Percentiles rank a stretch among this genome's conserved stretches.
Evolutionary conservation across 2,113 vertebrate species (phyloP).

Genomic region (Barbus barbus): DNA sequence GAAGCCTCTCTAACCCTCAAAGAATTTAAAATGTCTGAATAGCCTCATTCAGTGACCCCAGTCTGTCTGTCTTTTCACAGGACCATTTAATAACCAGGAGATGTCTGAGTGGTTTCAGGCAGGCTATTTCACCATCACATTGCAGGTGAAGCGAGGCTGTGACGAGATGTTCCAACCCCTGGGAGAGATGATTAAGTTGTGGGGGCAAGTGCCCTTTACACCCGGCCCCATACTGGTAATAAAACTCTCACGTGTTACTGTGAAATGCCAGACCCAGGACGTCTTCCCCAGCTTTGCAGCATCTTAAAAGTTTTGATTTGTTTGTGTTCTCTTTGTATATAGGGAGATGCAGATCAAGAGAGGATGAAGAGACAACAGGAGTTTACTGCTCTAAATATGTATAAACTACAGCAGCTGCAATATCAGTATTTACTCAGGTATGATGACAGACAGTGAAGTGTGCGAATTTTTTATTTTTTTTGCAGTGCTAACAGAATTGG

Average conservation of each 20-base stretch:
- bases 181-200: constrained; percentile 97
- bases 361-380: constrained; percentile 93
- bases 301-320: neutral
- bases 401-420: constrained; percentile 90
- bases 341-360: constrained; percentile 94
- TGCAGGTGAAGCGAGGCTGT: constrained; percentile 94
- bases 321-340: constrained; percentile 27
- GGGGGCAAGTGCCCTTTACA: constrained; percentile 94
- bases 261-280: neutral
- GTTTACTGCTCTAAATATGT: constrained; percentile 89
- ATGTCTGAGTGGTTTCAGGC: constrained; percentile 99
- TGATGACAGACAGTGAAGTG: neutral
- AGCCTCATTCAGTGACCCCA: neutral
- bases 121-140: constrained; percentile 95
- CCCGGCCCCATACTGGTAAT: constrained; percentile 87
- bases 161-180: constrained; percentile 95
- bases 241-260: neutral
- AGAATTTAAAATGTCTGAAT: neutral
- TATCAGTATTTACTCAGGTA: constrained; percentile 97
- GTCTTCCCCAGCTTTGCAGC: neutral
- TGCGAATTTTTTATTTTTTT: neutral
- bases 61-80: constrained; percentile 66
- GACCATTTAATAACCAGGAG: constrained; percentile 96
- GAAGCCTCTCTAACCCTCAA: neutral
- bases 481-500: neutral